phyloP scores from a whole-genome alignment of 2,797 vertebrate species.

The Sebastes glaucus region DNA sequence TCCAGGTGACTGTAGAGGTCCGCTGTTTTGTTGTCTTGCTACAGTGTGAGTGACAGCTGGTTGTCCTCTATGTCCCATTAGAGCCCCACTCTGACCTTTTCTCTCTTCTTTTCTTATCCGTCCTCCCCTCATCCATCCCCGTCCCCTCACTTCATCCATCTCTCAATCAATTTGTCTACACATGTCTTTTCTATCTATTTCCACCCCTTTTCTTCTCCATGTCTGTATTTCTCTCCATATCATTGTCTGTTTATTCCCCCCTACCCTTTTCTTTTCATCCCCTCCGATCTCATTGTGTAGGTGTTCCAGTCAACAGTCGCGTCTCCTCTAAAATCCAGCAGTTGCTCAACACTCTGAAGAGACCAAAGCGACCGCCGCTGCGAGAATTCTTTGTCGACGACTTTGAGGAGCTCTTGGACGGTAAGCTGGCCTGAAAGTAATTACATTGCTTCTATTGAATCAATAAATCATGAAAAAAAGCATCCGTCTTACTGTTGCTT shows the following conservation, averaged over 20 bases:
- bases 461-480: constrained; percentile 27
- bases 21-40: constrained; percentile 39
- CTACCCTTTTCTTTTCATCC: constrained; percentile 30
- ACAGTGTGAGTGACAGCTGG: constrained; percentile 52
- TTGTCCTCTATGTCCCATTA: constrained; percentile 46
- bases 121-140: constrained; percentile 25
- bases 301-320: constrained; percentile 95
- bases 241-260: constrained; percentile 18
- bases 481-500: not conserved
- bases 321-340: constrained; percentile 99
- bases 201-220: not conserved
- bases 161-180: constrained; percentile 27
- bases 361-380: constrained; percentile 94
- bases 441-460: constrained; percentile 22
- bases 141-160: constrained; percentile 38
- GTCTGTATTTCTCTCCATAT: constrained; percentile 7
- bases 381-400: constrained; percentile 97
- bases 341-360: constrained; percentile 95
- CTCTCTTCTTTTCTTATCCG: constrained; percentile 28
- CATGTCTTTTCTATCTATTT: constrained; percentile 2
- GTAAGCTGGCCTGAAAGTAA: constrained; percentile 75
- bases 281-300: constrained; percentile 75
- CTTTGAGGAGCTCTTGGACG: constrained; percentile 94
- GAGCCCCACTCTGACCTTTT: constrained; percentile 54
- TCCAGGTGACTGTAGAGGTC: constrained; percentile 46